Conservation (phyloP, 2,888 invertebrate genomes). For the Melanostoma mellinum region DNA sequence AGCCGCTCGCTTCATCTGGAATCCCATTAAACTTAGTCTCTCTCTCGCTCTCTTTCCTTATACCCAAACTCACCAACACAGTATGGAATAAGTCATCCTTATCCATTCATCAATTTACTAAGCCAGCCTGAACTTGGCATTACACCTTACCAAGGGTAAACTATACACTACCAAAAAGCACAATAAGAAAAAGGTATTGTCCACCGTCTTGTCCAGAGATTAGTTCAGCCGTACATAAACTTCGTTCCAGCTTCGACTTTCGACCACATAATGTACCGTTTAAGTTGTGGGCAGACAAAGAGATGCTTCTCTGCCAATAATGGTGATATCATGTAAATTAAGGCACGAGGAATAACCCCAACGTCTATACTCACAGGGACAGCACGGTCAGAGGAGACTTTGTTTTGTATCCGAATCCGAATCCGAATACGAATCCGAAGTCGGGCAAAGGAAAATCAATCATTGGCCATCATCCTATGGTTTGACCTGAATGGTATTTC, state of each 20-base stretch:
- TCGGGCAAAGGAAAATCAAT: slow-evolving; percentile 65
- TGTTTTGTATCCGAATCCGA: background rate
- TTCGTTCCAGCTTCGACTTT: slow-evolving; percentile 10
- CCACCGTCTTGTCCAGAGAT: slow-evolving; percentile 60
- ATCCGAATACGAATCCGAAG: slow-evolving; percentile 28
- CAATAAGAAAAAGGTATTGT: slow-evolving; percentile 29
- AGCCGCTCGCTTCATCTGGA: slow-evolving; percentile 34
- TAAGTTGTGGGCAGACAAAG: slow-evolving; percentile 53
- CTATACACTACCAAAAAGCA: background rate
- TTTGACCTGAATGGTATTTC: slow-evolving; percentile 63
- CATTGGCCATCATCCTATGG: slow-evolving; percentile 57
- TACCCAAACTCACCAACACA: slow-evolving; percentile 20
- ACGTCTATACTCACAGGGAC: slow-evolving; percentile 35
- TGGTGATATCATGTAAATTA: slow-evolving; percentile 72
- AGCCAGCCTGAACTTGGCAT: slow-evolving; percentile 23
- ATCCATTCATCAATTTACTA: slow-evolving; percentile 51
- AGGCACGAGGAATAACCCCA: slow-evolving; percentile 69
- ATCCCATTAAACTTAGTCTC: slow-evolving; percentile 45
- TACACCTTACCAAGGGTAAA: slow-evolving; percentile 54
- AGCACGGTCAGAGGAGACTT: background rate
- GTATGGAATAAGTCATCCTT: slow-evolving; percentile 32
- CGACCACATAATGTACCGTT: slow-evolving; percentile 58
- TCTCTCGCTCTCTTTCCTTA: slow-evolving; percentile 4
- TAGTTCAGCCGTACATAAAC: slow-evolving; percentile 25
- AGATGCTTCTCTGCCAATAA: slow-evolving; percentile 60